Evolutionary conservation across 1,140 invertebrate species (phyloP).

Genomic region (Mercenaria mercenaria): DNA sequence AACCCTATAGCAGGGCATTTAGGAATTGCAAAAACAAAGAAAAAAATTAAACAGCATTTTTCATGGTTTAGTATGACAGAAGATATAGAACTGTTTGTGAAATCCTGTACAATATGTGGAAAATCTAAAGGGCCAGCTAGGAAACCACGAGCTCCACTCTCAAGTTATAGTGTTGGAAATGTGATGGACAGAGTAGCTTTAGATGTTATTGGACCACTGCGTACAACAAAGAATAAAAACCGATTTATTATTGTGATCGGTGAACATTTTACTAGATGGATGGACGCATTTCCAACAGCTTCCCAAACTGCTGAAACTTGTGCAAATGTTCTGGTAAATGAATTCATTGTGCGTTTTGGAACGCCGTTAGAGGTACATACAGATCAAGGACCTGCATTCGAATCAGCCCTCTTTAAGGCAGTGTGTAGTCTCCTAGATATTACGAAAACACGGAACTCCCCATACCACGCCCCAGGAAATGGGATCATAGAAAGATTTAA

Average conservation of each 20-base stretch:
- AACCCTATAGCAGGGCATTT: too few species aligned
- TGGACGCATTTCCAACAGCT: constrained; percentile 64
- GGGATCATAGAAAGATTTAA: constrained; percentile 79
- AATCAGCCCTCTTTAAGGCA: constrained; percentile 32
- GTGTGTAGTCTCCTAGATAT: constrained; percentile 52
- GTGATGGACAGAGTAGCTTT: constrained; percentile 38
- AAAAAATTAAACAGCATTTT: too few species aligned
- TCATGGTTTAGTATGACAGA: too few species aligned
- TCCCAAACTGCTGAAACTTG: constrained; percentile 67
- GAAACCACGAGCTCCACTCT: too few species aligned
- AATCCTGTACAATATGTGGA: too few species aligned
- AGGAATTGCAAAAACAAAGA: too few species aligned
- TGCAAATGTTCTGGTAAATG: constrained; percentile 61
- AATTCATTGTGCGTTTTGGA: constrained; percentile 62
- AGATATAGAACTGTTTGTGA: too few species aligned
- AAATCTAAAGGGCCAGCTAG: too few species aligned
- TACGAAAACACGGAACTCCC: constrained; percentile 71
- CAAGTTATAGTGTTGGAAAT: too few species aligned
- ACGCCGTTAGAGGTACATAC: constrained; percentile 50
- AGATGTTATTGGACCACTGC: constrained; percentile 55
- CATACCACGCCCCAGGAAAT: constrained; percentile 80
- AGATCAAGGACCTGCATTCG: constrained; percentile 62
- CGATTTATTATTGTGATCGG: constrained; percentile 72
- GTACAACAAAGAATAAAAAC: constrained; percentile 65
- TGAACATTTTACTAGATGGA: constrained; percentile 74